Conservation (phyloP, 2,113 vertebrate genomes). For the Plecturocebus donacophilus region DNA sequence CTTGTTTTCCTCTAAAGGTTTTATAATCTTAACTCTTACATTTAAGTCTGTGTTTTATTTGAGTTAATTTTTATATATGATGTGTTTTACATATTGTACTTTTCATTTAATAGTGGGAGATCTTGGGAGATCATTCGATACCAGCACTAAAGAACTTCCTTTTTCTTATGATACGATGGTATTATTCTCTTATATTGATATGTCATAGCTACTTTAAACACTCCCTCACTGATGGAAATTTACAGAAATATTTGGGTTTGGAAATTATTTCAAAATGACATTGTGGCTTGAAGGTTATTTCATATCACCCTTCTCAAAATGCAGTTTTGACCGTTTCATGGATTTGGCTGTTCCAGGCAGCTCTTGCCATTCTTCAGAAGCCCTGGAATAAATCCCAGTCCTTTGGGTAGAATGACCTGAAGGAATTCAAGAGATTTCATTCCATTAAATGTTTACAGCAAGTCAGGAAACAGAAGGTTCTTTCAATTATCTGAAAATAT, state of each 20-base stretch:
- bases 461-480: neutral
- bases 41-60: neutral
- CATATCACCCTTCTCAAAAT: neutral
- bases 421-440: neutral
- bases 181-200: neutral
- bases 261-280: constrained; percentile 14
- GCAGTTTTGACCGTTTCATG: neutral
- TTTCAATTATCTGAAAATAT: neutral
- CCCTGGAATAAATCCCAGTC: neutral
- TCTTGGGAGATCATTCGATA: neutral
- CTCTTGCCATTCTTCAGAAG: neutral
- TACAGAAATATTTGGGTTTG: neutral
- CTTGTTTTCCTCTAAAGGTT: neutral
- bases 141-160: neutral
- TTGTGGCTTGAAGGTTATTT: neutral
- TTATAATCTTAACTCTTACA: neutral
- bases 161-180: neutral
- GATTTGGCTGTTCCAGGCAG: neutral
- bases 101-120: neutral
- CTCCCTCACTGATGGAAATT: neutral
- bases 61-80: constrained; percentile 7
- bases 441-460: neutral
- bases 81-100: neutral
- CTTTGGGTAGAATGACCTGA: neutral
- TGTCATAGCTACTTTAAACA: neutral